These are phyloP conservation scores for Danio rerio DNA, from an alignment of 2,113 vertebrate species.

Conservation along the genomic window DNA sequence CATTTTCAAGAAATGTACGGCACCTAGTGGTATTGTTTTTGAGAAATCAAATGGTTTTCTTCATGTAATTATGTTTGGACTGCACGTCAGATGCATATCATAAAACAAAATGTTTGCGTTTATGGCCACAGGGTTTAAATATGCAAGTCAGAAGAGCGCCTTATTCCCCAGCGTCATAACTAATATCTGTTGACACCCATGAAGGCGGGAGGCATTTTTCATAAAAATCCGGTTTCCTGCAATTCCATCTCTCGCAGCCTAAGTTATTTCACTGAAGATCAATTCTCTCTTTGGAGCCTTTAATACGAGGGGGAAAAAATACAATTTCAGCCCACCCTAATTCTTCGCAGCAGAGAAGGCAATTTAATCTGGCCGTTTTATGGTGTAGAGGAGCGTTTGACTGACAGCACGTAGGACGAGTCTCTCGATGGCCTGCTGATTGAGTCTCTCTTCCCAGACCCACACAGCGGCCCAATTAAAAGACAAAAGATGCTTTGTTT, in stretches of 20 bases:
- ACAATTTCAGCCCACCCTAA: slow-evolving; percentile 28
- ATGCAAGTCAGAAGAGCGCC: neutral
- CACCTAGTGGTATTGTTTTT: neutral
- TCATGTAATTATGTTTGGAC: neutral
- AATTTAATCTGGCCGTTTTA: slow-evolving; percentile 22
- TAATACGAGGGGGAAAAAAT: neutral
- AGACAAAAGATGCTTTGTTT: slow-evolving; percentile 32
- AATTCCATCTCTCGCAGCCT: neutral
- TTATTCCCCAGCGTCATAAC: neutral
- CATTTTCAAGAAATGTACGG: too few species aligned
- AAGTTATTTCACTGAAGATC: slow-evolving; percentile 17
- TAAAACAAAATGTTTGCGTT: slow-evolving; percentile 2
- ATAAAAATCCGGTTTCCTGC: slow-evolving; percentile 25
- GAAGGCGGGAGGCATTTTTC: slow-evolving; percentile 13
- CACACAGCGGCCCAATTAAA: slow-evolving; percentile 13
- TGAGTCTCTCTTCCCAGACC: slow-evolving; percentile 19
- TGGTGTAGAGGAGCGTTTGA: neutral
- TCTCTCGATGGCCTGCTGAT: slow-evolving; percentile 23
- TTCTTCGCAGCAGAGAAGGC: slow-evolving; percentile 15
- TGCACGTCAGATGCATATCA: neutral
- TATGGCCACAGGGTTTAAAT: neutral
- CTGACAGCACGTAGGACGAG: slow-evolving; percentile 10
- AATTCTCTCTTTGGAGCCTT: slow-evolving; percentile 25
- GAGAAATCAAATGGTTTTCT: neutral
- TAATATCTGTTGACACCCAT: slow-evolving; percentile 15